phyloP scores from a whole-genome alignment of 2,888 invertebrate species.

The Lagria hirta region DNA sequence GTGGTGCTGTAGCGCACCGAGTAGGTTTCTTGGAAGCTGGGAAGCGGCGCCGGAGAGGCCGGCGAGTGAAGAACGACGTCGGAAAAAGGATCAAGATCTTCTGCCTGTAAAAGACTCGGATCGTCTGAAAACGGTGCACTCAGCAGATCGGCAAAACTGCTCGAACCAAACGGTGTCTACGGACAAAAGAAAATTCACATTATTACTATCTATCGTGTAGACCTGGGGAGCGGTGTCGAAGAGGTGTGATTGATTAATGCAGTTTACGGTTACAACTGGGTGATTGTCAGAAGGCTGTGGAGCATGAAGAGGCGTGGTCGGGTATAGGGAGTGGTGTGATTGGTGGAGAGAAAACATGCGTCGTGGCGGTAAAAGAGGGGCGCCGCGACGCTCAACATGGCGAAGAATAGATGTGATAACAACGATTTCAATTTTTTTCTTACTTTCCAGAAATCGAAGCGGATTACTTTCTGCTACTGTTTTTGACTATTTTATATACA shows the following conservation, averaged over 20 bases:
- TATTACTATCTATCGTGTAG: constrained; percentile 18
- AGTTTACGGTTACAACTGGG: constrained; percentile 40
- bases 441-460: too few relatives aligned
- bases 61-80: constrained; percentile 60
- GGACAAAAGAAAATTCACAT: constrained; percentile 40
- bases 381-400: constrained; percentile 47
- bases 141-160: constrained; percentile 75
- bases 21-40: constrained; percentile 88
- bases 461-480: too few relatives aligned
- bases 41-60: constrained; percentile 62
- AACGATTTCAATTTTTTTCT: too few relatives aligned
- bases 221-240: too few relatives aligned
- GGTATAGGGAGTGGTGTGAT: constrained; percentile 37
- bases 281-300: constrained; percentile 37
- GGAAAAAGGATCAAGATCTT: constrained; percentile 74
- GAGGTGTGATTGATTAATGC: constrained; percentile 21
- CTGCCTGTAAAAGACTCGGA: constrained; percentile 64
- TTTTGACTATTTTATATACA: too few relatives aligned
- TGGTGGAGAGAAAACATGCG: constrained; percentile 43
- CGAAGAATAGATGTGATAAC: too few relatives aligned
- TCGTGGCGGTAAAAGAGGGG: constrained; percentile 37
- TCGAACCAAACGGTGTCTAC: constrained; percentile 78
- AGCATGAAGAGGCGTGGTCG: constrained; percentile 41
- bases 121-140: constrained; percentile 74
- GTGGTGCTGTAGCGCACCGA: constrained; percentile 66